Base-by-base conservation (phyloP, 1,140 invertebrate species). In the Phortica variegata region DNA sequence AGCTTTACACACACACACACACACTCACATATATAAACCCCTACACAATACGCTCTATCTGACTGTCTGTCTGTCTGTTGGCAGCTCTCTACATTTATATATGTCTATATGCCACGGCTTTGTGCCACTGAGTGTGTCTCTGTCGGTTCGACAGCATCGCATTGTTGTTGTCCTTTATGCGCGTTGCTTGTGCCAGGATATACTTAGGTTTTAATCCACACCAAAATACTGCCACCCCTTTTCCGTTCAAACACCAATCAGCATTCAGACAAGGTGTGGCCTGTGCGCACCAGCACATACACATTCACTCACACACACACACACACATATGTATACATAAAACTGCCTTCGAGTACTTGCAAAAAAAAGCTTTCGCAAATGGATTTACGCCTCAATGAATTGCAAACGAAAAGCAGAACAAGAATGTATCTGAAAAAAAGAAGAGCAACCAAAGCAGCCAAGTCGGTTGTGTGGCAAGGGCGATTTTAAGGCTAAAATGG, bases 231-330 rank as follows among this genome's bases (percentile, higher is more conserved):
- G 36, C 65, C 68, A 73, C 54, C 63, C 66, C 59, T 65, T 65
- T 68, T 54, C 58, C 43, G 42, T 49, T 51, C 37, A 37, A 47
- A 43, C 56, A 58, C 71, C 71, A 74, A 74, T 74, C 66, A 71
- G 59, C 55, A 50, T 51, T 54, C 53, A 65, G 66, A 47, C 53
- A 66, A 62, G 71, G 71, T 73, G 71, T 74, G 71, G 71, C 71
- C 60, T 60, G 51, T 38, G 43, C 38, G 6, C 40, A 17, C 49
- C 42, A 37, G 51, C 39, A 43, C 32, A 45, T 36, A 37, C 20
- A 19, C 26, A 17, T 36, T 21, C 38, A 41, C 47, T 17, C 13
- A 43, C 23, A 42, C 23, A 32, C 42, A 39, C 42, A 3, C 6
- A 12, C 15, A 23, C 32, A n/a, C 41, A 32, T 41, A 44, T 15